Evolutionary conservation across 2,797 vertebrate genomes (phyloP), one percentile per base, ranked within the genome.

Genomic region (Gouania willdenowi): DNA sequence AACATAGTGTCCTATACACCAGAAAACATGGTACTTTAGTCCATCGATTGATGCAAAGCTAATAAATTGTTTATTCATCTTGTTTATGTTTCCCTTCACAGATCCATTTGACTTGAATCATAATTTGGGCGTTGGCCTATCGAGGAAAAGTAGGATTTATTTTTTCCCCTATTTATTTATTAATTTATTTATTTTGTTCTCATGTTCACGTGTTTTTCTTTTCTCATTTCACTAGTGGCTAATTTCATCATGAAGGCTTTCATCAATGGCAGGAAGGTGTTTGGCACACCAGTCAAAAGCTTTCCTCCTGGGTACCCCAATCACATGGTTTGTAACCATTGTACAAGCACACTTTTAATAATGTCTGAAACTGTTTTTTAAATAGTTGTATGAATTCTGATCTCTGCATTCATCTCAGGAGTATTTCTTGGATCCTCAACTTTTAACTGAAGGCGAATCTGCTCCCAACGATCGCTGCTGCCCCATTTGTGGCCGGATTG

Each of bases 201-300:
- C 29, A 25, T 34, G 25, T 34, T 2, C n/a, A 10, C 3, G 12
- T 15, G 0, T 25, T 3, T 5, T 19, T 8, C 10, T 52, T 8
- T 25, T 13, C 42, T 10, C 22, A 4, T 30, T 45, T 5, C 17
- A 57, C 57, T 70, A 97, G 94, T 98, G 95, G 97, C 93, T 39
- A 95, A 94, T 85, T 98, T 97, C 88, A 98, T 98, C 84, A 97
- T 97, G 93, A 98, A 98, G 79, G 94, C 93, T 37, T 95, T 97
- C 79, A 93, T 97, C 69, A 97, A 97, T 48, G 94, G 93, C 46
- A 90, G 94, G 75, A 90, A 84, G 43, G 82, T 96, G 53, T 97
- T 96, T 78, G 95, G 94, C 43, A 91, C 89, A 8, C 87, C 95
- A n/a, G 3, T 94, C 44, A 90, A 83, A 87, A 57, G 36, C 66